Conservation (phyloP, 1,140 invertebrate genomes). For the Dinoponera quadriceps region DNA sequence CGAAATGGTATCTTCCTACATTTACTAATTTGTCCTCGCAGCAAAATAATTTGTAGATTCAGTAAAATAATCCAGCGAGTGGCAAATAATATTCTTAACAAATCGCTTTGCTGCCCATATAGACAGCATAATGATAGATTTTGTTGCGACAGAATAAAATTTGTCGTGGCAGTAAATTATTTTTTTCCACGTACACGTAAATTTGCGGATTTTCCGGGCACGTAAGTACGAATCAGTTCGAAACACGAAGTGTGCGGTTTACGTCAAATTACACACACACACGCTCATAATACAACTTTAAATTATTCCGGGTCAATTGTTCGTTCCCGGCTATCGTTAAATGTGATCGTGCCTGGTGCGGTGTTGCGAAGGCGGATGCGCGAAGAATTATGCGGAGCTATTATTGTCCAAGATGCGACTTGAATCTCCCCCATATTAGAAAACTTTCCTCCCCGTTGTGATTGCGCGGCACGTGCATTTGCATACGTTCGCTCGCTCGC, state of each 20-base stretch:
- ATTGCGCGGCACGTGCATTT: slow-evolving; percentile 6
- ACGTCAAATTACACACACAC: background rate
- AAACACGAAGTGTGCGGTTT: background rate
- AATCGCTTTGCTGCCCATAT: no score
- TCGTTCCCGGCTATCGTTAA: background rate
- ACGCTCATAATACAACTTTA: background rate
- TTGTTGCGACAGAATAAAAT: no score
- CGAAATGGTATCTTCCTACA: no score
- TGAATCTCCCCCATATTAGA: slow-evolving; percentile 29
- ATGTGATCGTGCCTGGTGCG: background rate
- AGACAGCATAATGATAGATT: no score
- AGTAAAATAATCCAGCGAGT: no score
- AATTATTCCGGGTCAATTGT: background rate
- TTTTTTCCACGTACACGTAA: background rate
- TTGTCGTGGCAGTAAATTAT: background rate
- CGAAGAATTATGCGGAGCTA: background rate
- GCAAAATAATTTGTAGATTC: no score
- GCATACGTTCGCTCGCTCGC: background rate
- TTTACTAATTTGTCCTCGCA: no score
- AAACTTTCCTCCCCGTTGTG: slow-evolving; percentile 17
- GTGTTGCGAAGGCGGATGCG: background rate
- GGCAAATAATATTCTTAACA: no score
- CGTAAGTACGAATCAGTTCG: background rate
- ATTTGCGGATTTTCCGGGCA: background rate
- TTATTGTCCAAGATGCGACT: background rate